phyloP scores from a whole-genome alignment of 2,797 vertebrate genomes.

The Silurus lanzhouensis region DNA sequence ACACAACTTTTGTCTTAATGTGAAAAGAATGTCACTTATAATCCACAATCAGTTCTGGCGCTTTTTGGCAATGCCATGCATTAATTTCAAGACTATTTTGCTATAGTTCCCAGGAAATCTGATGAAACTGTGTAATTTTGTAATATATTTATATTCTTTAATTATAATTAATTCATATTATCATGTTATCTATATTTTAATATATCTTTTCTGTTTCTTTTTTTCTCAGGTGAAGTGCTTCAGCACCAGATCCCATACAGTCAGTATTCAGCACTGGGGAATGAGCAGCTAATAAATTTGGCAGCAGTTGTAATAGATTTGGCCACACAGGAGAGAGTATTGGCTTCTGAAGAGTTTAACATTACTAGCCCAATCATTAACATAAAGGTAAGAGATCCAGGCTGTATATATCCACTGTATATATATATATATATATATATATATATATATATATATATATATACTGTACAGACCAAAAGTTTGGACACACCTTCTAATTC shows the following conservation, averaged over 20 bases:
- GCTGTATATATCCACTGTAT: background rate
- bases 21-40: background rate
- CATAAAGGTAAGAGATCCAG: constrained; percentile 66
- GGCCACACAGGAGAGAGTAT: constrained; percentile 56
- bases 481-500: no score
- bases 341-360: constrained; percentile 76
- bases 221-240: constrained; percentile 63
- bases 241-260: constrained; percentile 66
- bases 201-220: constrained; percentile 2
- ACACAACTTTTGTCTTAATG: background rate
- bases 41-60: background rate
- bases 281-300: constrained; percentile 73
- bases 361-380: constrained; percentile 63
- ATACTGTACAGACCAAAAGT: no score
- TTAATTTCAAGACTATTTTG: background rate
- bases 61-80: background rate
- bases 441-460: no score
- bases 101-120: background rate
- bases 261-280: constrained; percentile 61
- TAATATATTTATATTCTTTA: background rate
- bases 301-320: constrained; percentile 74
- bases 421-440: no score
- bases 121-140: background rate
- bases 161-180: background rate
- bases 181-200: background rate